Percentiles rank a stretch among this genome's conserved stretches.
Evolutionary conservation across 2,113 vertebrate species (phyloP).

Genomic region (Amphiprion percula): DNA sequence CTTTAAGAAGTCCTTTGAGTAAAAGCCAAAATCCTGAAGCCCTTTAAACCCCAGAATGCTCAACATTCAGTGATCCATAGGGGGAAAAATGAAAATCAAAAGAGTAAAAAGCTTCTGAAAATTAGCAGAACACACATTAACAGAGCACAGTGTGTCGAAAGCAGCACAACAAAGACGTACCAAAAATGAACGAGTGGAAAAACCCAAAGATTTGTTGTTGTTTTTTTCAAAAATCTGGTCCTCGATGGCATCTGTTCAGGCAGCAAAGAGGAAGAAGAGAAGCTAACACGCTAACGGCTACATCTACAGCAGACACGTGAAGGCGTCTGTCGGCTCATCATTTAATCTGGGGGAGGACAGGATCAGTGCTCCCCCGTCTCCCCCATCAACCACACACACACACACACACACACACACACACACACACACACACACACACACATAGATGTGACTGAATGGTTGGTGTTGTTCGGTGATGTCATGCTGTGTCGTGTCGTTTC

Average conservation of each 20-base stretch:
- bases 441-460: constrained; percentile 72
- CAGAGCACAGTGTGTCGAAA: neutral
- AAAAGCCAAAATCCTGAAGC: too few relatives aligned
- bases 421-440: constrained; percentile 18
- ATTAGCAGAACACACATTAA: too few relatives aligned
- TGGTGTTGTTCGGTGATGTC: constrained; percentile 76
- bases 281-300: neutral
- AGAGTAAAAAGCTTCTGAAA: too few relatives aligned
- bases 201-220: constrained; percentile 52
- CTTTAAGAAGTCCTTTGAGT: too few relatives aligned
- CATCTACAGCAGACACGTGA: constrained; percentile 27
- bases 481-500: constrained; percentile 76
- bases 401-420: constrained; percentile 16
- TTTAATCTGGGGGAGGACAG: constrained; percentile 1
- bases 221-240: too few relatives aligned
- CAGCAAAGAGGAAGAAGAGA: neutral
- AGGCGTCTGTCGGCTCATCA: constrained; percentile 42
- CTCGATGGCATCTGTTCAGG: neutral
- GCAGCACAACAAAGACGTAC: constrained; percentile 14
- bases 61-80: too few relatives aligned
- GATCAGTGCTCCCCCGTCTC: neutral
- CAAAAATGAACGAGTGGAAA: constrained; percentile 21
- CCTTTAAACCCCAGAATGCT: too few relatives aligned
- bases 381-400: constrained; percentile 14
- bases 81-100: too few relatives aligned